phyloP scores from a whole-genome alignment of 1,140 invertebrate species.

The Battus philenor region DNA sequence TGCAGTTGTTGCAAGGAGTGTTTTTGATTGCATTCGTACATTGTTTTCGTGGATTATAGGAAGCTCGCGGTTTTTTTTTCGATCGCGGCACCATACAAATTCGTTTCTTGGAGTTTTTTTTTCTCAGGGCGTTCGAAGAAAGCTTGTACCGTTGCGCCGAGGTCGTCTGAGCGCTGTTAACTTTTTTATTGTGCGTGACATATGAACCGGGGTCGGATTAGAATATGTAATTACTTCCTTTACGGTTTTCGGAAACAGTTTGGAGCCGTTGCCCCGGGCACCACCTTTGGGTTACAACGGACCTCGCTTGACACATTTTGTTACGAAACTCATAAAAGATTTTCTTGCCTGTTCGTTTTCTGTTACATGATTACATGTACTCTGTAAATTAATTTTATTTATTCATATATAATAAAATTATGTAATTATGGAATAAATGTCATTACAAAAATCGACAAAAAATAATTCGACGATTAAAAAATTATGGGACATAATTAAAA shows the following conservation, averaged over 20 bases:
- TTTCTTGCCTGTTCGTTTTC: no score
- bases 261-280: constrained; percentile 31
- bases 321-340: no score
- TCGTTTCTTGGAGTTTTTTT: constrained; percentile 57
- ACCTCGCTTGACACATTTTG: no score
- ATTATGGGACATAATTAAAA: no score
- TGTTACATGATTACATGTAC: no score
- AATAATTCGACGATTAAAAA: no score
- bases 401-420: no score
- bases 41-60: constrained; percentile 49
- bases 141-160: constrained; percentile 57
- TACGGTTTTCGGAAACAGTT: constrained; percentile 67
- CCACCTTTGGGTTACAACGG: constrained; percentile 9
- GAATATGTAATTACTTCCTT: constrained; percentile 75
- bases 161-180: constrained; percentile 39
- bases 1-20: constrained; percentile 23
- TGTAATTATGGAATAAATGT: no score
- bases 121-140: constrained; percentile 58
- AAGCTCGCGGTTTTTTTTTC: constrained; percentile 67
- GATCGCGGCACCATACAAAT: constrained; percentile 45
- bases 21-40: constrained; percentile 25
- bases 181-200: constrained; percentile 66
- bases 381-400: no score
- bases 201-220: constrained; percentile 68
- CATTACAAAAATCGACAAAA: no score